Evolutionary conservation across 2,888 invertebrate genomes (phyloP).

Genomic region (Mimas tiliae): DNA sequence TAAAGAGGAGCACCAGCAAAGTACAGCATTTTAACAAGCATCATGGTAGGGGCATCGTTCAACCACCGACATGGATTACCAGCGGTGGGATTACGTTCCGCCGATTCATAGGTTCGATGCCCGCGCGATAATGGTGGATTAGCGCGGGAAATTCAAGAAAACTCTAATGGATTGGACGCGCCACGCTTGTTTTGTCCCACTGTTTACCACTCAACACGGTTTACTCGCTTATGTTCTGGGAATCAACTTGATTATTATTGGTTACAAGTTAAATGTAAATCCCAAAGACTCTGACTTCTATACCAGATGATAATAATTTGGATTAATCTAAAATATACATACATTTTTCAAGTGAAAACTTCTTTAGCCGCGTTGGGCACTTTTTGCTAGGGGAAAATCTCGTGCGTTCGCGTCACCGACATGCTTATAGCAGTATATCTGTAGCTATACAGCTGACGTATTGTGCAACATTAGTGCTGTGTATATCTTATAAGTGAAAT

Average conservation of each 20-base stretch:
- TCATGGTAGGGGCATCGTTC: slow-evolving; percentile 31
- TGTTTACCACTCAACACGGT: background rate
- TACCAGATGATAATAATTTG: no score
- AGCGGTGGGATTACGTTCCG: slow-evolving; percentile 40
- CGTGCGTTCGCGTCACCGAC: no score
- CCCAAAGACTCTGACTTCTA: no score
- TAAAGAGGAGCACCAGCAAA: background rate
- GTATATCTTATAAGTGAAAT: no score
- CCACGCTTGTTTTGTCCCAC: slow-evolving; percentile 39
- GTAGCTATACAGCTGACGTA: no score
- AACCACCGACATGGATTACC: slow-evolving; percentile 28
- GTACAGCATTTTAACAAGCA: background rate
- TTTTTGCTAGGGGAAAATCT: no score
- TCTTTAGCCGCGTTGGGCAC: no score
- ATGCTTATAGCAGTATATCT: no score
- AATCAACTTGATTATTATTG: background rate
- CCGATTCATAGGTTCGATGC: slow-evolving; percentile 46
- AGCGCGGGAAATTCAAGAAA: slow-evolving; percentile 42
- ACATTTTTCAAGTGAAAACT: no score
- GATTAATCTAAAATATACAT: no score
- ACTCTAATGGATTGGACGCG: slow-evolving; percentile 45
- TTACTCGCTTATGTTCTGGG: background rate
- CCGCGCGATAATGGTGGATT: slow-evolving; percentile 48
- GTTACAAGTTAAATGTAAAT: no score
- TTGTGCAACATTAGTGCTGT: no score